Base-by-base conservation (phyloP, 1,140 invertebrate species). In the Drosophila repleta region DNA sequence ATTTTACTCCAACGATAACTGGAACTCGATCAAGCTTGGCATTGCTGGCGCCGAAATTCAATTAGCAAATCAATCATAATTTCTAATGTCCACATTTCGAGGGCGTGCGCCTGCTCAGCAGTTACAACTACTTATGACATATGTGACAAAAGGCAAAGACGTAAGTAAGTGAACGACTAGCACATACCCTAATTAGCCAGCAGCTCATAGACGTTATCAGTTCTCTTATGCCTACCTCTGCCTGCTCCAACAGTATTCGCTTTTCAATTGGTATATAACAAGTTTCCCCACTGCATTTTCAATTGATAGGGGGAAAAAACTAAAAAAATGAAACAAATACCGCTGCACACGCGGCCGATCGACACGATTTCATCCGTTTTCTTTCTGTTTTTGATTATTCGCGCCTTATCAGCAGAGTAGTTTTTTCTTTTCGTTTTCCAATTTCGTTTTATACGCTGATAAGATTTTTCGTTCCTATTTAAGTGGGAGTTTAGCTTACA, bases 61-160 rank as follows among this genome's bases (percentile, higher is more conserved):
- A 90, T 90, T 90, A 90, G 83, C 87, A 71, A 88, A 74, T 80
- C 76, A 62, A 87, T 90, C 76, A 90, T 90, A 90, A 90, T 90
- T 90, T 90, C 74, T 79, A 80, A 63, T 70, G 71, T 61, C 79
- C 68, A 90, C 76, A 87, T 51, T 37, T 64, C 84, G 63, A 77
- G 65, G 63, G 49, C 64, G 41, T 58, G 24, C 46, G 56, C 56
- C 20, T 11, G 29, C 21, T 29, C 41, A 18, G 20, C 39, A 48
- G 20, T 35, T 18, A 52, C 20, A 74, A 63, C 20, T 69, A 74
- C 45, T 73, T 67, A 58, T 58, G 52, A 52, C 57, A 72, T n/a
- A 51, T 51, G 53, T 39, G 20, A 39, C 15, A 49, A 18, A 7
- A 52, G 15, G n/a, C 29, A 45, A 60, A 52, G 2, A 35, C 3